phyloP scores from a whole-genome alignment of 2,888 invertebrate species.

The Andrena chrysosceles region DNA sequence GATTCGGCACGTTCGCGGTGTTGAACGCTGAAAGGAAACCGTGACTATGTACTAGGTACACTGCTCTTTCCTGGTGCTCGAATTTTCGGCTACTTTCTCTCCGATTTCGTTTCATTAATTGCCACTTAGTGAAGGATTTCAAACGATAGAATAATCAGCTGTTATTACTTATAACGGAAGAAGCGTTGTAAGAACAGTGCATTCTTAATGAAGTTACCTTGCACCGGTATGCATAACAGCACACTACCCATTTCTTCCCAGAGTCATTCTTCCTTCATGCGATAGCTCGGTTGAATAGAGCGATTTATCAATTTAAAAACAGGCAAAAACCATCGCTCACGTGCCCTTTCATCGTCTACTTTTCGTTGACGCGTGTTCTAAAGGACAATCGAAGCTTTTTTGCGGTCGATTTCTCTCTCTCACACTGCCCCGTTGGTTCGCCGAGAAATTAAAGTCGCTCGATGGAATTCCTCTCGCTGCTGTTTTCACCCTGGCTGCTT shows the following conservation, averaged over 20 bases:
- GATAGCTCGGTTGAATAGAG: not conserved
- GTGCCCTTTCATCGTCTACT: not conserved
- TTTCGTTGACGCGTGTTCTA: not conserved
- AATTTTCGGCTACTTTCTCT: not conserved
- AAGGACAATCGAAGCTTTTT: slow-evolving; percentile 26
- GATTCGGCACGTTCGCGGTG: slow-evolving; percentile 14
- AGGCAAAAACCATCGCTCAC: not conserved
- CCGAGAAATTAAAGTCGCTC: slow-evolving; percentile 32
- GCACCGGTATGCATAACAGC: too few species aligned
- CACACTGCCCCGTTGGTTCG: not conserved
- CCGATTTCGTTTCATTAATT: too few species aligned
- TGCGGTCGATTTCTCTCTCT: not conserved
- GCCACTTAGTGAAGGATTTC: not conserved
- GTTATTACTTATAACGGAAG: too few species aligned
- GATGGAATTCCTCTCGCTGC: slow-evolving; percentile 11
- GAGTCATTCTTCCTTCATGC: too few species aligned
- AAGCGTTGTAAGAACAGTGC: too few species aligned
- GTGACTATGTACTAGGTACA: slow-evolving; percentile 1
- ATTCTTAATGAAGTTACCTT: too few species aligned
- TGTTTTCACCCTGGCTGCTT: not conserved
- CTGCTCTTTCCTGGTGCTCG: not conserved
- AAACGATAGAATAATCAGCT: too few species aligned
- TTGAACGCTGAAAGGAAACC: slow-evolving; percentile 1
- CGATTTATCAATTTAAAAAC: not conserved
- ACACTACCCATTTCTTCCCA: too few species aligned